A percentile compares a stretch with the other conserved stretches of the same genome.
phyloP scores from a whole-genome alignment of 2,888 invertebrate genomes.

The Escarpia spicata region DNA sequence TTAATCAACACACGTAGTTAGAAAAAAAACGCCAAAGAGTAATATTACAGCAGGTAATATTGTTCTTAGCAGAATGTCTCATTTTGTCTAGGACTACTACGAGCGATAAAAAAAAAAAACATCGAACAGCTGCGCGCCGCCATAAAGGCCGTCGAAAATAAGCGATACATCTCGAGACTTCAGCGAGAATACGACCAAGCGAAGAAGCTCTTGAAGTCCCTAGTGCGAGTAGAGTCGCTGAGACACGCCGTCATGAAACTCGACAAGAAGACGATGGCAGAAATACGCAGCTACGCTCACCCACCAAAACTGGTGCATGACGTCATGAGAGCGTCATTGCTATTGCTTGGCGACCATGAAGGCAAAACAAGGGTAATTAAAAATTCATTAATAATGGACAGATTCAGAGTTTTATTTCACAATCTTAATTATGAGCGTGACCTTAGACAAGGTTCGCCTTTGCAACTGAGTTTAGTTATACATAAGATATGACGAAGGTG shows the following conservation, averaged over 20 bases:
- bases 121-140: background rate
- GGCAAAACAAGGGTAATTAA: constrained; percentile 19
- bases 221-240: background rate
- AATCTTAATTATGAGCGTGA: too few species aligned
- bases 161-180: constrained; percentile 20
- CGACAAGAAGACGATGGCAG: background rate
- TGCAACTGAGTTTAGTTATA: too few species aligned
- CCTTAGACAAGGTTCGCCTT: too few species aligned
- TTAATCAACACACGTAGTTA: background rate
- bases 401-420: background rate
- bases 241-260: background rate
- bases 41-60: background rate
- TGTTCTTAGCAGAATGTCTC: background rate
- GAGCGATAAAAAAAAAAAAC: background rate
- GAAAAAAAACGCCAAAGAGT: background rate
- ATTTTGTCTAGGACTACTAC: background rate
- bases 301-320: constrained; percentile 21
- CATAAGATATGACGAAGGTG: too few species aligned
- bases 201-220: background rate
- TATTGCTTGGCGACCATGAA: constrained; percentile 26
- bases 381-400: background rate
- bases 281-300: constrained; percentile 19
- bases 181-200: constrained; percentile 13
- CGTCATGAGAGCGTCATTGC: constrained; percentile 20
- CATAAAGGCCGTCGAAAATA: constrained; percentile 13